Conservation (phyloP, 2,113 vertebrate genomes). For the Lagopus leucura region DNA sequence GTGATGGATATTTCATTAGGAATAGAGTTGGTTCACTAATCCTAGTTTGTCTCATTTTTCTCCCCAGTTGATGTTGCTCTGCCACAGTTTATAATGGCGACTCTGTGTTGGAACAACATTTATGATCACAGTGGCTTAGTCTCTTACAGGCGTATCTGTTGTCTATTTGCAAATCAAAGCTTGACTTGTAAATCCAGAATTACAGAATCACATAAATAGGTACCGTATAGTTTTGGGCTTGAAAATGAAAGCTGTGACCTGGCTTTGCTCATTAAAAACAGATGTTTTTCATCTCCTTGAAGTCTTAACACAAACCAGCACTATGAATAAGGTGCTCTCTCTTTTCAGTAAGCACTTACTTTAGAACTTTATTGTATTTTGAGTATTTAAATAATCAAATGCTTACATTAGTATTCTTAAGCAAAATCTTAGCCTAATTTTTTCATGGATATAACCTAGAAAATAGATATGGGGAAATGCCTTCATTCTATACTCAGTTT, state of each 20-base stretch:
- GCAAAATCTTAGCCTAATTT: neutral
- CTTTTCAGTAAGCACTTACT: neutral
- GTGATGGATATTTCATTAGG: neutral
- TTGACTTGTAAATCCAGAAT: neutral
- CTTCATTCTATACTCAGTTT: conserved; percentile 27
- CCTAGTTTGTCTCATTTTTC: neutral
- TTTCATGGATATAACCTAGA: neutral
- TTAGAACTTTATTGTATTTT: neutral
- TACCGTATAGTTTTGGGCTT: neutral
- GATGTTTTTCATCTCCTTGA: neutral
- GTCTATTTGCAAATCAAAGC: neutral
- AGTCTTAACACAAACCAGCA: neutral
- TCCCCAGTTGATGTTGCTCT: neutral
- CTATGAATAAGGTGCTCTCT: neutral
- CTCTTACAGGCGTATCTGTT: neutral
- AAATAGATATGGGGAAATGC: conserved; percentile 18
- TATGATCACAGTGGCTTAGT: neutral
- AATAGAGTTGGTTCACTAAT: neutral
- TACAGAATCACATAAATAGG: too few relatives aligned
- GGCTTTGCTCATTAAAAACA: neutral
- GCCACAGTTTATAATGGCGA: neutral
- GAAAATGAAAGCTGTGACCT: neutral
- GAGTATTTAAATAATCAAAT: neutral
- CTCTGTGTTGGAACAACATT: neutral
- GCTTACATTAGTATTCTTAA: conserved; percentile 10